A percentile compares a stretch with the other conserved stretches of the same genome.
Evolutionary conservation across 1,140 invertebrate genomes (phyloP).

Genomic region (Physella acuta): DNA sequence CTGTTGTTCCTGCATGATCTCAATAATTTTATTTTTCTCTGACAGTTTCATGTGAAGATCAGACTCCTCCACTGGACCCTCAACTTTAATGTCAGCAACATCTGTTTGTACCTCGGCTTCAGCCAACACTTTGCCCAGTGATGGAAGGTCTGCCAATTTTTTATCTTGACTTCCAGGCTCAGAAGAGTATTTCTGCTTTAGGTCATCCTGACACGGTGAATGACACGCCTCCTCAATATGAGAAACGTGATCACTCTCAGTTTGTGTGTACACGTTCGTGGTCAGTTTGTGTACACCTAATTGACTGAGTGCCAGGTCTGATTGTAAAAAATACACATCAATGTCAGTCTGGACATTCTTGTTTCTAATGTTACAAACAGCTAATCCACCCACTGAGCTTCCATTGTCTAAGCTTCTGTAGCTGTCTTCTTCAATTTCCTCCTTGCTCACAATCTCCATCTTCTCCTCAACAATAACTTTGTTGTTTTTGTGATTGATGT

Average conservation of each 20-base stretch:
- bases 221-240: not conserved
- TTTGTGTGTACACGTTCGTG: too few species aligned
- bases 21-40: not conserved
- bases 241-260: too few species aligned
- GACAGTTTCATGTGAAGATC: not conserved
- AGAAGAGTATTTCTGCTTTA: not conserved
- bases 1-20: not conserved
- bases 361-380: not conserved
- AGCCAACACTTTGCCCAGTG: not conserved
- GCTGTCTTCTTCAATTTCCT: not conserved
- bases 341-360: too few species aligned
- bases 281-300: not conserved
- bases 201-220: not conserved
- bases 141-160: not conserved
- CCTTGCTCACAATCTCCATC: not conserved
- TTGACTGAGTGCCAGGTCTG: not conserved
- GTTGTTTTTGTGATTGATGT: too few species aligned
- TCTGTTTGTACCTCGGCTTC: not conserved
- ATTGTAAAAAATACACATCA: not conserved
- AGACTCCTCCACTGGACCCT: not conserved
- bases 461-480: not conserved
- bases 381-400: not conserved
- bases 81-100: not conserved
- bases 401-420: not conserved
- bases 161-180: not conserved